Evolutionary conservation across 2,888 invertebrate genomes (phyloP).

Genomic region (Oscheius onirici): DNA sequence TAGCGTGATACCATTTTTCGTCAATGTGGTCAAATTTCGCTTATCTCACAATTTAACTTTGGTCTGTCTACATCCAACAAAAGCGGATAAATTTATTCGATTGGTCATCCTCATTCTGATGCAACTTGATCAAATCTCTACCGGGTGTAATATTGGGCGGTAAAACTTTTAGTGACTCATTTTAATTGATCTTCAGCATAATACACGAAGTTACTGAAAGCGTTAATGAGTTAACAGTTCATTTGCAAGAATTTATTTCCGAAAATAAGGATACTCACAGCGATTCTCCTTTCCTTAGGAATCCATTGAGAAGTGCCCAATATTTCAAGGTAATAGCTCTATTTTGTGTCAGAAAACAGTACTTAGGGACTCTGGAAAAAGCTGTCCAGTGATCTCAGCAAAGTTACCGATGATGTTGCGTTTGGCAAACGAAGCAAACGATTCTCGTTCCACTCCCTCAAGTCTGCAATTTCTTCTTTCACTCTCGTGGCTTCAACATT

Average conservation of each 20-base stretch:
- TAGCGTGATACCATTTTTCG: constrained; percentile 13
- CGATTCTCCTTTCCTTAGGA: constrained; percentile 17
- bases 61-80: constrained; percentile 18
- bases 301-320: constrained; percentile 25
- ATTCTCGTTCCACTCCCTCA: constrained; percentile 10
- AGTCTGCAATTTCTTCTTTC: constrained; percentile 24
- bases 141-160: not conserved
- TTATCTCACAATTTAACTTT: not conserved
- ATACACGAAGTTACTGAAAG: constrained; percentile 2
- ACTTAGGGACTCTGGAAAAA: constrained; percentile 4
- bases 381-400: constrained; percentile 8
- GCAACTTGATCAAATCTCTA: constrained; percentile 12
- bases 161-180: not conserved
- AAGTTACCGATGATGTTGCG: not conserved
- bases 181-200: not conserved
- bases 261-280: not conserved
- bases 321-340: constrained; percentile 20
- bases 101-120: constrained; percentile 18
- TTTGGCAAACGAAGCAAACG: not conserved
- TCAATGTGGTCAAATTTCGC: constrained; percentile 11
- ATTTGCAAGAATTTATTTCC: constrained; percentile 10
- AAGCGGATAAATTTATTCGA: constrained; percentile 15
- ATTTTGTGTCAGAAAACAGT: not conserved
- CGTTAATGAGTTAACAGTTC: constrained; percentile 5
- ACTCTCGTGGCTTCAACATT: constrained; percentile 8